Evolutionary conservation across 2,888 invertebrate species (phyloP).

Genomic region (Eupithecia subfuscata): DNA sequence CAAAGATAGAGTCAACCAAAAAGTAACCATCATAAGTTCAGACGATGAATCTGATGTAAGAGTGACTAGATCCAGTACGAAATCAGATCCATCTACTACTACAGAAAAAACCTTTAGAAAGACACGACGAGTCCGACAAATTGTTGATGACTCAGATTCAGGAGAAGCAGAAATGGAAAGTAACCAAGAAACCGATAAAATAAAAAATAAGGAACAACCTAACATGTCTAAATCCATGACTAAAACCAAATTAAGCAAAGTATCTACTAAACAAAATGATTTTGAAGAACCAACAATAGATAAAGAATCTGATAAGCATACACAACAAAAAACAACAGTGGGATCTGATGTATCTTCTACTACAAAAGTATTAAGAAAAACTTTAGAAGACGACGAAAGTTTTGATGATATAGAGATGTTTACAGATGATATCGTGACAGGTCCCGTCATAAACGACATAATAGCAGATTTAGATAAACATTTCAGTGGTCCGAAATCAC

Average conservation of each 20-base stretch:
- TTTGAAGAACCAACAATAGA: conserved; percentile 3
- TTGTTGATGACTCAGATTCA: conserved; percentile 63
- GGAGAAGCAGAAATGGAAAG: conserved; percentile 47
- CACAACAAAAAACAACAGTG: conserved; percentile 13
- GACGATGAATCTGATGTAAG: conserved; percentile 47
- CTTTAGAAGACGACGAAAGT: conserved; percentile 29
- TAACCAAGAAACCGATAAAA: conserved; percentile 7
- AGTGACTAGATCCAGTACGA: conserved; percentile 58
- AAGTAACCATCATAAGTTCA: conserved; percentile 21
- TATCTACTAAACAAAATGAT: not conserved
- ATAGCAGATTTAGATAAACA: conserved; percentile 73
- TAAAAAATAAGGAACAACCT: not conserved
- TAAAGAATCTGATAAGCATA: conserved; percentile 9
- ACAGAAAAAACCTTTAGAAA: conserved; percentile 38
- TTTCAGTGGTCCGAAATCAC: conserved; percentile 56
- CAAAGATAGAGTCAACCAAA: conserved; percentile 35
- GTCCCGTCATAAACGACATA: conserved; percentile 68
- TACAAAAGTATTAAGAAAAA: conserved; percentile 26
- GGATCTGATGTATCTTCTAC: conserved; percentile 5
- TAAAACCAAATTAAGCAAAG: conserved; percentile 16
- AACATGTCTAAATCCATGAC: conserved; percentile 18
- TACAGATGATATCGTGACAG: conserved; percentile 64
- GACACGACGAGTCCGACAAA: conserved; percentile 53
- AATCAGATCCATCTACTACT: conserved; percentile 31
- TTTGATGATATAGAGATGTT: conserved; percentile 67